Evolutionary conservation across 2,113 vertebrate species (phyloP).

Genomic region (Neolamprologus fasciatus): DNA sequence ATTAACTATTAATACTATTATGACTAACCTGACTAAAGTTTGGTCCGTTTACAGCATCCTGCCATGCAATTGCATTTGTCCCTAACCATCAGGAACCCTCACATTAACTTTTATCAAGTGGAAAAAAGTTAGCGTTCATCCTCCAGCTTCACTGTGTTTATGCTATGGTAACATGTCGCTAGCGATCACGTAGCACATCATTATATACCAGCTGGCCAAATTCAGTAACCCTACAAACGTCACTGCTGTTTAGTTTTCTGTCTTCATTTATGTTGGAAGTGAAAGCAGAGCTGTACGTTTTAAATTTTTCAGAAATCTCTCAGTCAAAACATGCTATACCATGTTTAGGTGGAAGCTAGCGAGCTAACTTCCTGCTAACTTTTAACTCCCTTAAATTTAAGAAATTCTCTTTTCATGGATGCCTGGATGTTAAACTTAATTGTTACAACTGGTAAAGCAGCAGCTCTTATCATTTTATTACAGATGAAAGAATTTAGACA

Average conservation of each 20-base stretch:
- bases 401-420: fast-evolving
- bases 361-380: neutral
- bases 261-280: neutral
- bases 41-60: neutral
- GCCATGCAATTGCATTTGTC: neutral
- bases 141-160: neutral
- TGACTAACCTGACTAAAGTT: no score
- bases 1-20: no score
- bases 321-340: fast-evolving
- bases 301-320: neutral
- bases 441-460: neutral
- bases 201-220: neutral
- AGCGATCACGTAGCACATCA: fast-evolving
- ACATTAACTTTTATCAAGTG: neutral
- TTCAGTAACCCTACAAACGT: neutral
- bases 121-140: neutral
- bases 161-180: neutral
- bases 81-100: fast-evolving
- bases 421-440: neutral
- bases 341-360: neutral
- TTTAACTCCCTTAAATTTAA: neutral
- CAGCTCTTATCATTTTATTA: fast-evolving
- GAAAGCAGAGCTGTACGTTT: fast-evolving
- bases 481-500: neutral
- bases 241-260: neutral